Evolutionary conservation across 2,113 vertebrate genomes (phyloP), one percentile per base, ranked within the genome.

Genomic region (Myodes glareolus): DNA sequence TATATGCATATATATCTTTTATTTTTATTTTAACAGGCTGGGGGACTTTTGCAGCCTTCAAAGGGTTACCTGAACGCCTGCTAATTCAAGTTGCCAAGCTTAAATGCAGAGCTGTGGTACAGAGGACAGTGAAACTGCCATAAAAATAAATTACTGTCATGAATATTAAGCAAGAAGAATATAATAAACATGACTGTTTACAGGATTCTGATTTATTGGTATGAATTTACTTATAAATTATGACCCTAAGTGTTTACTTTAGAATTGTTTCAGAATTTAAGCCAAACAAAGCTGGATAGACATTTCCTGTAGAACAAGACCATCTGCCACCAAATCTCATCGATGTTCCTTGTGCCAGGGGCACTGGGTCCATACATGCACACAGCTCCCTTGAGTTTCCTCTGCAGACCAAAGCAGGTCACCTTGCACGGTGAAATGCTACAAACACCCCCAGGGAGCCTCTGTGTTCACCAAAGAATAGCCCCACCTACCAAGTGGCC

Each of bases 201-300:
- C 99, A 99, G 98, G 99, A 99, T 99, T 98, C 99, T 99, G 99
- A 99, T 99, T 99, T 99, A 99, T 99, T 99, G 98, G 98, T 98
- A 98, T 98, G 97, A 98, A 99, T 99, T 98, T 98, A 98, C 97
- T 82, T 98, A 98, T 99, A 99, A 99, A 99, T 99, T 98, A 98
- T 97, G 96, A 97, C 98, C 98, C 98, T 98, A 98, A 98, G 97
- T 98, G 97, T 98, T 98, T 90, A 0, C 98, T 98, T 98, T 98
- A 98, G 96, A 87, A 87, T 98, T 98, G 96, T 97, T 98, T 96
- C 98, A 97, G 91, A 98, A 98, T 98, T 98, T 97, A 97, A 98
- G 98, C 96, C 98, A 98, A 99, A 98, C 98, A 98, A 98, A 99
- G 98, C 98, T 98, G 98, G 98, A 98, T 98, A 98, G 98, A 98